Conservation (phyloP, 53 echinoderm and acorn worm genomes). For the Apostichopus leukothele region DNA sequence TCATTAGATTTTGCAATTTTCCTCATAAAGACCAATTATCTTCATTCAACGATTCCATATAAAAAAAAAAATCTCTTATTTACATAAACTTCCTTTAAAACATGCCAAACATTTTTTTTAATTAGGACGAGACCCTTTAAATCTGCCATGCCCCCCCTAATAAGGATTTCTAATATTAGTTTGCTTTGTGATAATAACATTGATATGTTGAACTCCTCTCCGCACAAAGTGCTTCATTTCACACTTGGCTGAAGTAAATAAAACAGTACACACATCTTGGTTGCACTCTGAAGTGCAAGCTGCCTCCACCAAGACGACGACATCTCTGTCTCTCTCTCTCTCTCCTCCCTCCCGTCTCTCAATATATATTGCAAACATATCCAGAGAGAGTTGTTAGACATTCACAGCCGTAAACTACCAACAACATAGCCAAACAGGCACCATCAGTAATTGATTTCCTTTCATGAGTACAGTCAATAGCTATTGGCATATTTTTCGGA, state of each 20-base stretch:
- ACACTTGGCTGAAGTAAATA: background rate
- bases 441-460: slow-evolving; percentile 20
- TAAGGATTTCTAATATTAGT: background rate
- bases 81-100: background rate
- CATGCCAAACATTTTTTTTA: background rate
- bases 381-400: slow-evolving; percentile 14
- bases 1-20: no score
- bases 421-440: slow-evolving; percentile 17
- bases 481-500: slow-evolving; percentile 21
- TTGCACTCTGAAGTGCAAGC: background rate
- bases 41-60: no score
- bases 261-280: background rate
- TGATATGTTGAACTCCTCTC: background rate
- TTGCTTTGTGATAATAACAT: background rate
- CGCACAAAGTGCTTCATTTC: slow-evolving; percentile 2
- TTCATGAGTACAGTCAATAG: slow-evolving; percentile 18
- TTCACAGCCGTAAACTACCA: slow-evolving; percentile 35
- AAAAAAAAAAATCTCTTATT: background rate
- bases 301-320: background rate
- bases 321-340: background rate
- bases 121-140: background rate
- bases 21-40: no score
- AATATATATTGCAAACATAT: slow-evolving; percentile 3
- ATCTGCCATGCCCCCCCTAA: background rate
- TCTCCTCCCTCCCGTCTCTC: background rate